Evolutionary conservation across 2,888 invertebrate species (phyloP).

Genomic region (Ectropis crepuscularia): DNA sequence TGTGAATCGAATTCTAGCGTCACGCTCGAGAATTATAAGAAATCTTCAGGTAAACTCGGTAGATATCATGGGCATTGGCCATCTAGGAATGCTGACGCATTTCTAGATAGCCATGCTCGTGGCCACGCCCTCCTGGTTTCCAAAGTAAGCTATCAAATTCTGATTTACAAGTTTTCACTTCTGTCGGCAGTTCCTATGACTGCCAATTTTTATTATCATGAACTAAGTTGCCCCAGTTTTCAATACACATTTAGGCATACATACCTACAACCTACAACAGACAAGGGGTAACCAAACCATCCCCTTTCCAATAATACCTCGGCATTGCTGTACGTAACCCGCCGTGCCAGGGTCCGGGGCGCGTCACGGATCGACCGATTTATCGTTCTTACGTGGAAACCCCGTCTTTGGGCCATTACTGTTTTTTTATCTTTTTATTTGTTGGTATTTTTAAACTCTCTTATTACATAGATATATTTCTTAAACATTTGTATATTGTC

Average conservation of each 20-base stretch:
- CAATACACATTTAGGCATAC: conserved; percentile 1
- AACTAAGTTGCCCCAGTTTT: conserved; percentile 1
- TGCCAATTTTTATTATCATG: no score
- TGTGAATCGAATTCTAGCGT: no score
- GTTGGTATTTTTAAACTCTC: conserved; percentile 4
- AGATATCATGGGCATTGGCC: no score
- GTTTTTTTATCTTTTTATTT: conserved; percentile 9
- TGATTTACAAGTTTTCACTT: no score
- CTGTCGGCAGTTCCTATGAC: no score
- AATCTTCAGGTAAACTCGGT: no score
- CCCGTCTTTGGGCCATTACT: conserved; percentile 1
- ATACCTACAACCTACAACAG: no score
- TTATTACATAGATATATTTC: neutral
- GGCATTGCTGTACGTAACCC: conserved; percentile 18
- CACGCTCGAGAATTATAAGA: no score
- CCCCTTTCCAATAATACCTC: conserved; percentile 17
- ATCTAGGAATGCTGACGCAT: no score
- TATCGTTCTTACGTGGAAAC: conserved; percentile 15
- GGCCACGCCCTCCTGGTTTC: no score
- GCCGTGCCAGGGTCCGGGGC: conserved; percentile 24
- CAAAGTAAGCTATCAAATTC: no score
- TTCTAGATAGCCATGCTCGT: no score
- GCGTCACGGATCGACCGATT: conserved; percentile 19
- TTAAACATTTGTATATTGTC: neutral
- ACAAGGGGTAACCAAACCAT: neutral